phyloP scores from a whole-genome alignment of 1,140 invertebrate species.

The Bombus soroeensis region DNA sequence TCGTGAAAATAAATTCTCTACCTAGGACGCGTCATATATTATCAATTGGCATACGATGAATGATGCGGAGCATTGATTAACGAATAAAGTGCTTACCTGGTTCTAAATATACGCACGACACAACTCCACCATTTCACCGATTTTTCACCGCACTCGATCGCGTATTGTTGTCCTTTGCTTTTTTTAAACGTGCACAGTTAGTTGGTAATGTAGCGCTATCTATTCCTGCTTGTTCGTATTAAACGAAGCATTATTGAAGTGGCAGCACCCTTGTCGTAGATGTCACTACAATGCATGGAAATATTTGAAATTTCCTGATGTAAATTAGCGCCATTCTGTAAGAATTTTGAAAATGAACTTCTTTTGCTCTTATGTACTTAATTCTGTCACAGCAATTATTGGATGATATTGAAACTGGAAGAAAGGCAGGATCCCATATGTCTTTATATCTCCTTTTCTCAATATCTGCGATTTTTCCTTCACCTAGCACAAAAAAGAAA shows the following conservation, averaged over 20 bases:
- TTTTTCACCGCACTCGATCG: conserved; percentile 69
- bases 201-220: conserved; percentile 57
- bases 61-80: conserved; percentile 28
- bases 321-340: neutral
- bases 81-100: conserved; percentile 69
- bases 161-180: conserved; percentile 68
- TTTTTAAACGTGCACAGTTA: conserved; percentile 59
- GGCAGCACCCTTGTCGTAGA: neutral
- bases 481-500: neutral
- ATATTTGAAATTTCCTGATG: neutral
- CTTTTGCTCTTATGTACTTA: neutral
- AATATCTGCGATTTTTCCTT: no score
- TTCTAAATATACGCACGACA: conserved; percentile 72
- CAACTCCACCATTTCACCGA: conserved; percentile 74
- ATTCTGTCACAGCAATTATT: no score
- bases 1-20: neutral
- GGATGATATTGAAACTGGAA: neutral
- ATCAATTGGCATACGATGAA: conserved; percentile 6
- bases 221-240: conserved; percentile 23
- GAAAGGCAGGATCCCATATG: neutral
- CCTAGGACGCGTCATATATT: neutral
- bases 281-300: neutral
- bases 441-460: neutral
- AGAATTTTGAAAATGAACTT: neutral
- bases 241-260: neutral